Percentiles rank a stretch among this genome's conserved stretches.
phyloP scores from a whole-genome alignment of 2,888 invertebrate species.

The Caenorhabditis macrosperma region DNA sequence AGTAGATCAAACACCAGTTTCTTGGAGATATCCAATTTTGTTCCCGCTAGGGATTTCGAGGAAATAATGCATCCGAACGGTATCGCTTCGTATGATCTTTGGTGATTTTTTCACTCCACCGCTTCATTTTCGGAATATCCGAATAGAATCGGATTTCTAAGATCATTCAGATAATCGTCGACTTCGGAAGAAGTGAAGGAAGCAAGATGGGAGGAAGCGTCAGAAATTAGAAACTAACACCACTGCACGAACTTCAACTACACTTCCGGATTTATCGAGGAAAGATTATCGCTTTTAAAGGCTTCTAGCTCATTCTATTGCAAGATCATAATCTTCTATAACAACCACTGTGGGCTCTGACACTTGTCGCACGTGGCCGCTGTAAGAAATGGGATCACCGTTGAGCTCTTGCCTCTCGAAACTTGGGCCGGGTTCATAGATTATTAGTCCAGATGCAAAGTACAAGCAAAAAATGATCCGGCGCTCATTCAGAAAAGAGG shows the following conservation, averaged over 20 bases:
- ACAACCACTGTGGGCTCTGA: too few species aligned
- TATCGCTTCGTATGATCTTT: conserved; percentile 12
- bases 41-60: background rate
- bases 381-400: too few species aligned
- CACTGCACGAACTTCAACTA: background rate
- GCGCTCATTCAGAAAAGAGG: background rate
- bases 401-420: background rate
- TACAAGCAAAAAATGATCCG: conserved; percentile 10
- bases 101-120: conserved; percentile 3
- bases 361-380: too few species aligned
- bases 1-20: conserved; percentile 8
- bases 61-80: background rate
- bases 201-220: background rate
- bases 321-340: background rate
- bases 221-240: background rate
- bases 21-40: background rate
- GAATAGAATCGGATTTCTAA: background rate
- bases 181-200: background rate
- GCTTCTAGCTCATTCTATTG: background rate
- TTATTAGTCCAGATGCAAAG: conserved; percentile 7
- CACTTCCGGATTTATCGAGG: background rate
- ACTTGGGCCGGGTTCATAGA: conserved; percentile 6
- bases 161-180: background rate
- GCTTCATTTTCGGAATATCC: background rate
- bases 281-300: background rate